These are phyloP conservation scores for Pogonognathellus flavescens DNA, from an alignment of 1,140 invertebrate genomes.

Conservation along the genomic window DNA sequence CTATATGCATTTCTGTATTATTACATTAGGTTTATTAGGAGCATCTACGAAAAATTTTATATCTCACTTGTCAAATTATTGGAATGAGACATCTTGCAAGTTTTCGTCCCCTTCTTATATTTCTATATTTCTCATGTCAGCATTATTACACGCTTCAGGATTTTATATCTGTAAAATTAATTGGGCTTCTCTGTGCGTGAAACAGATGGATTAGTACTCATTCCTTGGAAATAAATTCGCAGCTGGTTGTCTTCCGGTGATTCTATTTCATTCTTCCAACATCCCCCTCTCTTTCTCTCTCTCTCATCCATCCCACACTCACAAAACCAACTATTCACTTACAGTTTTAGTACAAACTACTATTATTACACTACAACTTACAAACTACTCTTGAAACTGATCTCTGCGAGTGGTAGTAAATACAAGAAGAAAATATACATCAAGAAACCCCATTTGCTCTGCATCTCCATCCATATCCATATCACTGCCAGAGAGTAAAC, in stretches of 20 bases:
- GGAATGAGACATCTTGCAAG: slow-evolving; percentile 36
- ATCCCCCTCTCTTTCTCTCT: not conserved
- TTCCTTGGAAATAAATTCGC: slow-evolving; percentile 42
- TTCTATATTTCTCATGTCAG: not conserved
- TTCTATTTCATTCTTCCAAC: not conserved
- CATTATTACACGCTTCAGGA: slow-evolving; percentile 16
- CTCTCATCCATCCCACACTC: too few species aligned
- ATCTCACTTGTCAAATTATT: slow-evolving; percentile 22
- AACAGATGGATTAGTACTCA: slow-evolving; percentile 48
- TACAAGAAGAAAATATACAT: not conserved
- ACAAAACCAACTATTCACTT: not conserved
- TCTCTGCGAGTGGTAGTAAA: not conserved
- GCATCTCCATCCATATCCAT: too few species aligned
- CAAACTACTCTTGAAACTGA: not conserved
- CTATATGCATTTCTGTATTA: not conserved
- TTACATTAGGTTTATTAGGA: not conserved
- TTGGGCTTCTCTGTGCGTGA: slow-evolving; percentile 44
- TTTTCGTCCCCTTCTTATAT: slow-evolving; percentile 44
- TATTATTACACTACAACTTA: too few species aligned
- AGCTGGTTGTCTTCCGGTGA: slow-evolving; percentile 44
- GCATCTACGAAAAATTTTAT: not conserved
- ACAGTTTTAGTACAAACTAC: not conserved
- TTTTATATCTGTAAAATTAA: slow-evolving; percentile 43
- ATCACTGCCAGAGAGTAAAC: too few species aligned
- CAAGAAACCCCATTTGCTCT: too few species aligned